phyloP scores from a whole-genome alignment of 2,797 vertebrate species.

The Loriculus beryllinus region DNA sequence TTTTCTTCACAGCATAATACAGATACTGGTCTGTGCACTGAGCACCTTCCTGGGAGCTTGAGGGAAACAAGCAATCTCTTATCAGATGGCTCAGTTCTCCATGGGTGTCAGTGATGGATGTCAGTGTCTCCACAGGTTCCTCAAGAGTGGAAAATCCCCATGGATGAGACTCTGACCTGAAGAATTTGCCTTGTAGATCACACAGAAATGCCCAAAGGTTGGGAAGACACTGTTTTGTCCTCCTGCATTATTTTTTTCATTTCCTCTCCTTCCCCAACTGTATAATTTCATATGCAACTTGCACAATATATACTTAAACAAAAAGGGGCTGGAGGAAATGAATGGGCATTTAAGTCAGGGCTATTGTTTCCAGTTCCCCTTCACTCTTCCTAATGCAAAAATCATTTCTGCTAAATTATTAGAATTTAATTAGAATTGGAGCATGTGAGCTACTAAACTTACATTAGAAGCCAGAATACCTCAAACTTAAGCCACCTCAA shows the following conservation, averaged over 20 bases:
- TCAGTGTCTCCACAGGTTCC: neutral
- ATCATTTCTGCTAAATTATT: neutral
- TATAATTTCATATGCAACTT: neutral
- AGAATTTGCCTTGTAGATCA: neutral
- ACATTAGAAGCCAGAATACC: neutral
- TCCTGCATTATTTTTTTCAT: neutral
- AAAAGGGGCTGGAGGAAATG: neutral
- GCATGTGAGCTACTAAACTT: neutral
- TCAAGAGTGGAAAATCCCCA: conserved; percentile 13
- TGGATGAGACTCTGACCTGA: neutral
- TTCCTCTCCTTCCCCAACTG: neutral
- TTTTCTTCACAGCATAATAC: neutral
- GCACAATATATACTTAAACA: neutral
- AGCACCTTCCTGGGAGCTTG: neutral
- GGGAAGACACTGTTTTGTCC: neutral
- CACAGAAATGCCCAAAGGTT: neutral
- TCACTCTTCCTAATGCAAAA: neutral
- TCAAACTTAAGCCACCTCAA: neutral
- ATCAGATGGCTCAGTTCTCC: neutral
- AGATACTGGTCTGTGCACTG: neutral
- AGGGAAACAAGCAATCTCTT: neutral
- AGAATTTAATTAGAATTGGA: neutral
- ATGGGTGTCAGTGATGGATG: neutral
- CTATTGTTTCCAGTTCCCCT: neutral
- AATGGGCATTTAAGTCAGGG: neutral